A percentile compares a stretch with the other conserved stretches of the same genome.
Evolutionary conservation across 2,113 vertebrate genomes (phyloP).

Genomic region (Hystrix cristata): DNA sequence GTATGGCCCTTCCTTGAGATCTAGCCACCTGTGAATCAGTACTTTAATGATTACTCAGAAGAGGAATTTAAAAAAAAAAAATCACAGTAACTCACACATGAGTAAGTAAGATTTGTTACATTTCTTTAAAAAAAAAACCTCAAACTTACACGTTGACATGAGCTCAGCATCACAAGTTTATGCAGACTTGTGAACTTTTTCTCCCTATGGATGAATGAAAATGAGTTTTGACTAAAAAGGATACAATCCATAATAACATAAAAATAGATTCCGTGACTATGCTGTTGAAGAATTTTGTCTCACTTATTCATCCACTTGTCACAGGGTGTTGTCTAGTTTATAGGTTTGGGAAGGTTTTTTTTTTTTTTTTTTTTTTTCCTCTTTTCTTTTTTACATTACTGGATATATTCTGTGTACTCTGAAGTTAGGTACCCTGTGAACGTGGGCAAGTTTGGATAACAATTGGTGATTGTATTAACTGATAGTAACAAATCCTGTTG

Average conservation of each 20-base stretch:
- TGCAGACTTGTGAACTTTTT: conserved; percentile 18
- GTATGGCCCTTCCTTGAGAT: background rate
- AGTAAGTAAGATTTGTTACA: conserved; percentile 42
- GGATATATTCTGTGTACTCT: background rate
- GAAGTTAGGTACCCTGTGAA: background rate
- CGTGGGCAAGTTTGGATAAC: background rate
- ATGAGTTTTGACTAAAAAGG: conserved; percentile 32
- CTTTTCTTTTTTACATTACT: background rate
- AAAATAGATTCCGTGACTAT: conserved; percentile 25
- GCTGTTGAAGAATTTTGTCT: conserved; percentile 66
- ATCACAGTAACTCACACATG: conserved; percentile 7
- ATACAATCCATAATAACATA: conserved; percentile 11
- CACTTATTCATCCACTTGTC: background rate
- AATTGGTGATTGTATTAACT: background rate
- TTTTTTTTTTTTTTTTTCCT: background rate
- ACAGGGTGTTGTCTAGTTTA: background rate
- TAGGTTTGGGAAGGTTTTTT: background rate
- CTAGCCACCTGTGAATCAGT: background rate
- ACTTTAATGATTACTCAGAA: conserved; percentile 32
- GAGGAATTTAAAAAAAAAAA: conserved; percentile 2
- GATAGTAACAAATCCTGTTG: background rate
- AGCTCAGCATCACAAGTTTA: conserved; percentile 14
- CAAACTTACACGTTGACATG: conserved; percentile 16
- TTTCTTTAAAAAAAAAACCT: conserved; percentile 53
- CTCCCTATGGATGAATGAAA: conserved; percentile 24